A percentile compares a stretch with the other conserved stretches of the same genome.
These are phyloP conservation scores for Lycocerus yunnanus DNA, from an alignment of 2,888 invertebrate species.

Conservation along the genomic window DNA sequence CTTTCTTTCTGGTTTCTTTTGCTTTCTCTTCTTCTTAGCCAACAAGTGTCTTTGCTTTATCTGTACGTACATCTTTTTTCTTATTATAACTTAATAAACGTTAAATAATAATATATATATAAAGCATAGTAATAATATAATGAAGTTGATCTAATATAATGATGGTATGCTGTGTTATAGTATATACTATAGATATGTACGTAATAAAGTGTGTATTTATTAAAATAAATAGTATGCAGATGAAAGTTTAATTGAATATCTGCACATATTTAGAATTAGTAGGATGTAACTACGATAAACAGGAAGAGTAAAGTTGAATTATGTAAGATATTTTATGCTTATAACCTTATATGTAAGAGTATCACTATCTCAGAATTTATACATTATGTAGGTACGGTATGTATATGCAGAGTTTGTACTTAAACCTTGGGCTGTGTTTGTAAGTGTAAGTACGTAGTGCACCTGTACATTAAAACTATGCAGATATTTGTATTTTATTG, in stretches of 20 bases:
- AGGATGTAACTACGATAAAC: background rate
- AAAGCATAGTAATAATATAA: too few relatives aligned
- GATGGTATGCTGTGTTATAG: too few relatives aligned
- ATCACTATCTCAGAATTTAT: background rate
- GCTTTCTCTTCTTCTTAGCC: background rate
- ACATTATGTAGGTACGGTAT: background rate
- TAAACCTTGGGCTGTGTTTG: background rate
- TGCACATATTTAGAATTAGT: background rate
- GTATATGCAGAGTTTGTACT: background rate
- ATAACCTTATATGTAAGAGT: background rate
- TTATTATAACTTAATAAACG: background rate
- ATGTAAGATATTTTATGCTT: conserved; percentile 3
- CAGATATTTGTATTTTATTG: conserved; percentile 26
- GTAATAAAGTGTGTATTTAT: background rate
- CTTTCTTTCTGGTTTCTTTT: background rate
- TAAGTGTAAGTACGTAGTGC: conserved; percentile 17
- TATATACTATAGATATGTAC: background rate
- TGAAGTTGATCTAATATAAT: too few relatives aligned
- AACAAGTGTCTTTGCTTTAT: background rate
- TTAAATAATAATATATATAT: too few relatives aligned
- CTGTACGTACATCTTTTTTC: background rate
- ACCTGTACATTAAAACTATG: conserved; percentile 17
- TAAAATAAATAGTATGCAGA: background rate
- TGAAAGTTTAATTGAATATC: background rate
- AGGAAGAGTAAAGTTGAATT: conserved; percentile 1